Conservation (phyloP, 2,888 invertebrate species). For the Chironomus tentans region DNA sequence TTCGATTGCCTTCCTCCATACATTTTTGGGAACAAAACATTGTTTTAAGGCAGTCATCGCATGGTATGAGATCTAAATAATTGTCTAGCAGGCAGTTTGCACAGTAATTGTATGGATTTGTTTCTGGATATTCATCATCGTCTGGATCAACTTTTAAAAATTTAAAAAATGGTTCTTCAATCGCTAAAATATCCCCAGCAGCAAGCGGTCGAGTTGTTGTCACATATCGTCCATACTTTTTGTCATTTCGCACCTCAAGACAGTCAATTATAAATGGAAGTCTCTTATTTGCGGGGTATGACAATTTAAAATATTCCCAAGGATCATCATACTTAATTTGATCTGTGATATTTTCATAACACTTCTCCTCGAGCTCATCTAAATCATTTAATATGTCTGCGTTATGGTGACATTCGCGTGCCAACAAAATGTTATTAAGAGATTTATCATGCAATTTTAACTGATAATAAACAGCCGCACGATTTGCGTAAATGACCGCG, state of each 20-base stretch:
- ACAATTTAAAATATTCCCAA: slow-evolving; percentile 26
- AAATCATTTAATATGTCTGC: slow-evolving; percentile 45
- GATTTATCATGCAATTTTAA: slow-evolving; percentile 56
- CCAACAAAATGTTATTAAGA: slow-evolving; percentile 56
- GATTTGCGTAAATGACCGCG: slow-evolving; percentile 37
- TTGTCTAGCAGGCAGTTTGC: slow-evolving; percentile 40
- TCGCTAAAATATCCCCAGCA: slow-evolving; percentile 36
- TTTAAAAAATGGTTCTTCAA: slow-evolving; percentile 51
- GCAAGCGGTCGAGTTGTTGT: slow-evolving; percentile 56
- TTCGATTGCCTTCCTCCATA: slow-evolving; percentile 48
- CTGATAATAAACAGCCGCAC: slow-evolving; percentile 63
- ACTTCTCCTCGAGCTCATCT: slow-evolving; percentile 48
- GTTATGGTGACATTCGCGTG: slow-evolving; percentile 54
- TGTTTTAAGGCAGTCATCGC: slow-evolving; percentile 31
- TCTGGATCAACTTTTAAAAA: slow-evolving; percentile 70
- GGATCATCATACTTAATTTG: slow-evolving; percentile 29
- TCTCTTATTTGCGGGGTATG: slow-evolving; percentile 32
- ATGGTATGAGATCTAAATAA: slow-evolving; percentile 33
- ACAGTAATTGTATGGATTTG: slow-evolving; percentile 40
- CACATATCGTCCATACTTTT: slow-evolving; percentile 60
- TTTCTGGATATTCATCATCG: slow-evolving; percentile 44
- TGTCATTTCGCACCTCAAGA: slow-evolving; percentile 48
- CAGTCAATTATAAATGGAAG: slow-evolving; percentile 56
- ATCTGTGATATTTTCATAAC: slow-evolving; percentile 38
- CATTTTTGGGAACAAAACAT: slow-evolving; percentile 41